A percentile compares a stretch with the other conserved stretches of the same genome.
Conservation (phyloP, 2,888 invertebrate genomes). For the Papilio elwesi region DNA sequence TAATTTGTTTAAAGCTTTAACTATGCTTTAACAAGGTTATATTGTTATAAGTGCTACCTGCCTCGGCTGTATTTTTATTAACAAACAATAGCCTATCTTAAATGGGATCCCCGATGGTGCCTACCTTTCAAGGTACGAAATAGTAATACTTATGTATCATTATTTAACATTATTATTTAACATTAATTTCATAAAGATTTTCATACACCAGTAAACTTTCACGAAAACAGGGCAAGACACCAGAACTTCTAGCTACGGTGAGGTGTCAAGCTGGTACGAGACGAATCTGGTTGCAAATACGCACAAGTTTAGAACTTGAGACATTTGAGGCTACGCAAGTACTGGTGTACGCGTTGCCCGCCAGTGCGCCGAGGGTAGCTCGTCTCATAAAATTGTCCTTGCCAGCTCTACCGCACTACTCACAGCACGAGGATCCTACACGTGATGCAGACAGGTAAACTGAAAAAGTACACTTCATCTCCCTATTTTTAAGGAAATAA, state of each 20-base stretch:
- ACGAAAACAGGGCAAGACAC: constrained; percentile 52
- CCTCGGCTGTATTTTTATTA: no score
- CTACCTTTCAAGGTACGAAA: no score
- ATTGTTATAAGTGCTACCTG: no score
- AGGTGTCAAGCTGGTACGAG: constrained; percentile 97
- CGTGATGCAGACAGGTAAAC: constrained; percentile 55
- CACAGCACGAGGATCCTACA: constrained; percentile 61
- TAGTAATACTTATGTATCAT: no score
- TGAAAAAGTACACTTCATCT: not conserved
- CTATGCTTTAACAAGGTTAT: no score
- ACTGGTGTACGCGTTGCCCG: constrained; percentile 70
- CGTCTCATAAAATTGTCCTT: constrained; percentile 65
- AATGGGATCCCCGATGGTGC: no score
- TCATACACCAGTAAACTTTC: not conserved
- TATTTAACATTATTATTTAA: no score
- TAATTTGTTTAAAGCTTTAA: no score
- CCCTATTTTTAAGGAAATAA: no score
- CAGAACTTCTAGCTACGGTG: constrained; percentile 89
- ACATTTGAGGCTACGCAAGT: constrained; percentile 63
- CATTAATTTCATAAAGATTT: no score
- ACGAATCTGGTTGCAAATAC: constrained; percentile 92
- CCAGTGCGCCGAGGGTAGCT: constrained; percentile 76
- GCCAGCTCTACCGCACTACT: constrained; percentile 71
- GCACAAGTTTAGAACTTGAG: constrained; percentile 41
- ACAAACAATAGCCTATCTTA: no score